Evolutionary conservation across 1,140 invertebrate species (phyloP).

Genomic region (Calycopis cecrops): DNA sequence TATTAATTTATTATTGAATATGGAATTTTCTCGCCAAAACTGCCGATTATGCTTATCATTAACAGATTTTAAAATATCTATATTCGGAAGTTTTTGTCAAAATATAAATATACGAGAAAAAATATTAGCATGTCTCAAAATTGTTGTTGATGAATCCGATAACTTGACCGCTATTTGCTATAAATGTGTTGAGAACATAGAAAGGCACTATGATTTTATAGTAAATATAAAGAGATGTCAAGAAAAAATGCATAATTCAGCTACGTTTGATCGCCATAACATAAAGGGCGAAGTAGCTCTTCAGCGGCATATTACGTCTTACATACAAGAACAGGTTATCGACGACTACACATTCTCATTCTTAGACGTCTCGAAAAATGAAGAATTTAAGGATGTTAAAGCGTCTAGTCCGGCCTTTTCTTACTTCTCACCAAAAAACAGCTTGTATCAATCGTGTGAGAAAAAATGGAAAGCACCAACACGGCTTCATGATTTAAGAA

Average conservation of each 20-base stretch:
- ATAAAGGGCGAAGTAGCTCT: slow-evolving; percentile 20
- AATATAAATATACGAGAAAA: slow-evolving; percentile 53
- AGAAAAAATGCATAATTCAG: slow-evolving; percentile 26
- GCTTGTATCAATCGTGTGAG: slow-evolving; percentile 33
- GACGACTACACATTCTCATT: slow-evolving; percentile 60
- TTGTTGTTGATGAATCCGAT: slow-evolving; percentile 53
- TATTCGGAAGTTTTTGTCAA: slow-evolving; percentile 48
- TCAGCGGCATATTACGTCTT: slow-evolving; percentile 44
- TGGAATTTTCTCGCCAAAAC: slow-evolving; percentile 48
- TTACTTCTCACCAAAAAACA: slow-evolving; percentile 50
- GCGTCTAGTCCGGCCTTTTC: slow-evolving; percentile 58
- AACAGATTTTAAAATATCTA: slow-evolving; percentile 54
- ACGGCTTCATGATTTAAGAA: slow-evolving; percentile 16
- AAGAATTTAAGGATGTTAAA: slow-evolving; percentile 42
- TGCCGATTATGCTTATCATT: slow-evolving; percentile 59
- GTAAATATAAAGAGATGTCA: slow-evolving; percentile 51
- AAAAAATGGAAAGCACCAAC: slow-evolving; percentile 43
- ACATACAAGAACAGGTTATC: slow-evolving; percentile 47
- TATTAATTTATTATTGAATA: slow-evolving; percentile 25
- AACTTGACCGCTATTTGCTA: slow-evolving; percentile 50
- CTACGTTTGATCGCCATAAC: slow-evolving; percentile 20
- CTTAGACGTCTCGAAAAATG: slow-evolving; percentile 41
- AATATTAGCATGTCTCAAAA: slow-evolving; percentile 52
- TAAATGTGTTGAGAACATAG: slow-evolving; percentile 56
- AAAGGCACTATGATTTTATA: slow-evolving; percentile 55